These are phyloP conservation scores for Salarias fasciatus DNA, from an alignment of 2,797 vertebrate genomes.

Conservation along the genomic window DNA sequence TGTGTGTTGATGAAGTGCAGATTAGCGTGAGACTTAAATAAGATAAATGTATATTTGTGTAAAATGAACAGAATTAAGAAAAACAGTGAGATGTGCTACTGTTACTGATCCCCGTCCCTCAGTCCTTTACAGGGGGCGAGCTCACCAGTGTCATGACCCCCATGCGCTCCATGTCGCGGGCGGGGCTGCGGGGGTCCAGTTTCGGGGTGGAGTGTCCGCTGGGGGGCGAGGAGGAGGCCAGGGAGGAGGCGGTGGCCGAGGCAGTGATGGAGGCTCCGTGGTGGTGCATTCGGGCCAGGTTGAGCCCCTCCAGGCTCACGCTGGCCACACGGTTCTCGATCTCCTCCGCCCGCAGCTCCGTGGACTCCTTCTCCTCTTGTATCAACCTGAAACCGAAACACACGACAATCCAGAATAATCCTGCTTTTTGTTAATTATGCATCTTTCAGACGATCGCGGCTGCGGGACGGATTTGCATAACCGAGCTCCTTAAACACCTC, in stretches of 20 bases:
- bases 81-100: too few relatives aligned
- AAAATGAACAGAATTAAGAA: too few relatives aligned
- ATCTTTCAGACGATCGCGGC: too few relatives aligned
- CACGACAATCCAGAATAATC: too few relatives aligned
- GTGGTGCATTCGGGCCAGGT: constrained; percentile 94
- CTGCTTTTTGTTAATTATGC: too few relatives aligned
- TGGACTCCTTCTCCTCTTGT: constrained; percentile 99
- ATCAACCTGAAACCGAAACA: constrained; percentile 89
- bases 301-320: constrained; percentile 96
- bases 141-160: constrained; percentile 97
- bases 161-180: constrained; percentile 97
- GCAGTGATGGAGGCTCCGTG: constrained; percentile 94
- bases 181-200: constrained; percentile 93
- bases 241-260: constrained; percentile 95
- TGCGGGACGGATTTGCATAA: constrained; percentile 19
- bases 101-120: too few relatives aligned
- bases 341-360: constrained; percentile 96
- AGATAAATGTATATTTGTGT: too few relatives aligned
- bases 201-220: constrained; percentile 98
- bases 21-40: too few relatives aligned
- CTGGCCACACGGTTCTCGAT: constrained; percentile 98
- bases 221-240: constrained; percentile 96
- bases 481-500: constrained; percentile 26
- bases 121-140: background rate
- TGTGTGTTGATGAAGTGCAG: too few relatives aligned